Base-by-base conservation (phyloP, 2,797 vertebrate species). In the Argyrosomus regius region DNA sequence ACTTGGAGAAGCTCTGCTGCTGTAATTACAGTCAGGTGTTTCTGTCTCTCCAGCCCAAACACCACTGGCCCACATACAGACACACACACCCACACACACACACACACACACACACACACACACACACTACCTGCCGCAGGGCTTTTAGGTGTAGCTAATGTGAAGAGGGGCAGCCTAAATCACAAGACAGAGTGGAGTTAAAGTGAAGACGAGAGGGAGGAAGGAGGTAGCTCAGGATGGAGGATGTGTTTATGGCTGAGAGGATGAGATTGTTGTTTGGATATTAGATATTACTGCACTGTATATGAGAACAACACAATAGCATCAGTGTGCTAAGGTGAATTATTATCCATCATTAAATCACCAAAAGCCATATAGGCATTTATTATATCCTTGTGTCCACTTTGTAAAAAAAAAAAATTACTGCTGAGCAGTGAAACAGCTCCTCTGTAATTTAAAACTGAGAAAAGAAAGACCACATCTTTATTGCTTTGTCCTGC, bases 11-110 rank as follows among this genome's bases (percentile, higher is more conserved):
- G 49, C 83, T 81, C 49, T 80, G 77, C 79, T 88, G 75, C 74
- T 83, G 84, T 90, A 91, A 93, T 92, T 91, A 89, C 81, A 78
- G 83, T 88, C 82, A 87, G 89, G 87, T 91, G 82, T 89, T 78
- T 85, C 78, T 74, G 49, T 71, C 66, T 81, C 57, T 54, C 57
- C 74, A 65, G 31, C 61, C 53, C 83, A 81, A 86, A 87, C 68
- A 80, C 77, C 56, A 43, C 72, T 78, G 80, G 58, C 81, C 72
- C 79, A 85, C 61, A 82, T 82, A 57, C 78, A 78, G 66, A 59
- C 50, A 75, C 48, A 62, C 65, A 69, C 74, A 77, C 67, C 66
- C 60, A 78, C 57, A 57, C 63, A 69, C 59, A 69, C 75, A 60
- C 53, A n/a, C n/a, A 72, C 53, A 86, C 53, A 67, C 58, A 67